Conservation (phyloP, 2,888 invertebrate genomes). For the Seira ritae region DNA sequence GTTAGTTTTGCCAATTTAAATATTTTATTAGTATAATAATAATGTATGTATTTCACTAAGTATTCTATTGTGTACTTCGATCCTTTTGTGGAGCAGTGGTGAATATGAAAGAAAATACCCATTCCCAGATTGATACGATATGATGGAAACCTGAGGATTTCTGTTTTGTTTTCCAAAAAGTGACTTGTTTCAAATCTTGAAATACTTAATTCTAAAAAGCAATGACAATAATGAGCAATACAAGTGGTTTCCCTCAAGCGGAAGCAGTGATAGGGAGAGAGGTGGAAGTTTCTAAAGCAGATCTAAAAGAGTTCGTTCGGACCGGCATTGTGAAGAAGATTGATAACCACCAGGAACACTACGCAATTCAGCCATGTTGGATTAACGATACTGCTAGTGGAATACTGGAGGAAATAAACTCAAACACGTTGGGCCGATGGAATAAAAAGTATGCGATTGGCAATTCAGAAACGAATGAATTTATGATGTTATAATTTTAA, state of each 20-base stretch:
- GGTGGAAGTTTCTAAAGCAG: conserved; percentile 23
- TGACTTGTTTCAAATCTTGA: neutral
- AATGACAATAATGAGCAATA: neutral
- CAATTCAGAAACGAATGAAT: neutral
- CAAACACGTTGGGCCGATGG: conserved; percentile 51
- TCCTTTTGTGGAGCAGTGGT: no score
- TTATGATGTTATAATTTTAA: neutral
- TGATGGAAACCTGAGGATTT: no score
- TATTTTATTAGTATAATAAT: no score
- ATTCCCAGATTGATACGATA: no score
- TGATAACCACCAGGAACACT: conserved; percentile 58
- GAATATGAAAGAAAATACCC: no score
- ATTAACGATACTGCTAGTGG: conserved; percentile 47
- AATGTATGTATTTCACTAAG: no score
- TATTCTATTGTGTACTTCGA: no score
- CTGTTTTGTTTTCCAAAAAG: neutral
- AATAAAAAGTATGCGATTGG: conserved; percentile 49
- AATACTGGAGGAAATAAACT: conserved; percentile 54
- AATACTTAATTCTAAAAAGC: neutral
- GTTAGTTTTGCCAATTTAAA: no score
- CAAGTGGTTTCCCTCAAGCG: neutral
- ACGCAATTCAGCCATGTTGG: conserved; percentile 61
- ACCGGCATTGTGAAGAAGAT: conserved; percentile 33
- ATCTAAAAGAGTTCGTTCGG: conserved; percentile 19
- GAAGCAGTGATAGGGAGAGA: neutral